Evolutionary conservation across 2,113 vertebrate genomes (phyloP), one percentile per base, ranked within the genome.

Genomic region (Callaeas wilsoni): DNA sequence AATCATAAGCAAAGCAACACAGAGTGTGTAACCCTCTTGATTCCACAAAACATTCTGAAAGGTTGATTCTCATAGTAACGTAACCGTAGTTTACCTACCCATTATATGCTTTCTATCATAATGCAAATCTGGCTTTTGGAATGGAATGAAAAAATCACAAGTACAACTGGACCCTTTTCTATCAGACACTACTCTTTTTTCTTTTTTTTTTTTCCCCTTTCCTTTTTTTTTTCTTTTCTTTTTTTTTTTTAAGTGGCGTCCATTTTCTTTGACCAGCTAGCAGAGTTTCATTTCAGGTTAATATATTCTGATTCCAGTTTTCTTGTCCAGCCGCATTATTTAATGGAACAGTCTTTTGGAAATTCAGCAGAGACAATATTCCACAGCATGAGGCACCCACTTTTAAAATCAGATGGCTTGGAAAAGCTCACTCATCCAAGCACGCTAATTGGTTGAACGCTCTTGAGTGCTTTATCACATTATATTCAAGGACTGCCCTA

Each of bases 361-460:
- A 80, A 83, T 68, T 82, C 30, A 57, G 53, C 41, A 77, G 68
- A 89, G 86, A 90, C 63, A 89, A 79, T 91, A 79, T 90, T 94
- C 87, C 92, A 56, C 89, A 94, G 84, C 13, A 25, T 81, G 91
- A 81, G 87, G 67, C 63, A 90, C 39, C 47, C 39, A 32, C 84
- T 88, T 93, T 87, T 89, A 80, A 93, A 87, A 96, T 96, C 69
- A 90, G 81, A 77, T 80, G 86, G 74, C 26, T 94, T 93, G 89
- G 86, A 96, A n/a, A 94, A 95, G 71, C 85, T 97, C 88, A 76
- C 78, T 94, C 95, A 91, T 86, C 86, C 90, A 90, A 88, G 69
- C n/a, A 42, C 0, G 1, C 22, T 93, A 94, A 97, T 84, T 96
- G 90, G 65, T 75, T 95, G 95, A 96, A 84, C 0, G 2, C 84